phyloP scores from a whole-genome alignment of 1,140 invertebrate species.

The Oncopodura yosiiana region DNA sequence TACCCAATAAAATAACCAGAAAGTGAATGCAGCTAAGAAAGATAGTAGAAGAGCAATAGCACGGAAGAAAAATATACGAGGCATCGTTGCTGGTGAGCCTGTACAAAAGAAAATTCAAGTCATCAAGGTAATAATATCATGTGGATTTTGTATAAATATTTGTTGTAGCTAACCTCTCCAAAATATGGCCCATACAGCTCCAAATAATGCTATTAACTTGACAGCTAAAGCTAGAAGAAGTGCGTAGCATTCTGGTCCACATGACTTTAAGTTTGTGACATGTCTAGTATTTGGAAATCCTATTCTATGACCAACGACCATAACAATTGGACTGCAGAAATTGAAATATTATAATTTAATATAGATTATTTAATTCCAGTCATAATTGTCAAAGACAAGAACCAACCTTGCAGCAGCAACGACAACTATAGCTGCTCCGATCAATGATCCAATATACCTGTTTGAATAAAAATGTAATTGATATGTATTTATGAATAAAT shows the following conservation, averaged over 20 bases:
- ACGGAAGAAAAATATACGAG: conserved; percentile 82
- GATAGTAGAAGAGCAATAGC: conserved; percentile 77
- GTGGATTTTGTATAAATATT: conserved; percentile 33
- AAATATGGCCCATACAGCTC: conserved; percentile 77
- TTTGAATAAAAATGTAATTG: neutral
- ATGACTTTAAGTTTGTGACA: conserved; percentile 40
- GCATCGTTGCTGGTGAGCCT: conserved; percentile 75
- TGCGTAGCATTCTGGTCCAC: conserved; percentile 79
- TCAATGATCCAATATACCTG: conserved; percentile 31
- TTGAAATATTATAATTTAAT: no score
- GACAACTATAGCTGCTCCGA: conserved; percentile 39
- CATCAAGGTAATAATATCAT: conserved; percentile 46
- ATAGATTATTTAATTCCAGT: no score
- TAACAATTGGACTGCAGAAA: conserved; percentile 82
- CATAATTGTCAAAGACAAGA: conserved; percentile 68
- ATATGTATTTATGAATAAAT: no score
- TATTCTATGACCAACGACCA: conserved; percentile 86
- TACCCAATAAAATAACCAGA: conserved; percentile 95
- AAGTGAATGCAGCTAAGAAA: conserved; percentile 86
- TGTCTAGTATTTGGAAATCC: conserved; percentile 42
- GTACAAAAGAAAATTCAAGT: no score
- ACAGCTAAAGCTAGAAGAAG: conserved; percentile 82
- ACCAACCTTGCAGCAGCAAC: conserved; percentile 64
- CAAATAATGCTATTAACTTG: conserved; percentile 78
- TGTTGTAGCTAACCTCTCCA: no score